Conservation (phyloP, 2,797 vertebrate species). For the Poecile montanus region DNA sequence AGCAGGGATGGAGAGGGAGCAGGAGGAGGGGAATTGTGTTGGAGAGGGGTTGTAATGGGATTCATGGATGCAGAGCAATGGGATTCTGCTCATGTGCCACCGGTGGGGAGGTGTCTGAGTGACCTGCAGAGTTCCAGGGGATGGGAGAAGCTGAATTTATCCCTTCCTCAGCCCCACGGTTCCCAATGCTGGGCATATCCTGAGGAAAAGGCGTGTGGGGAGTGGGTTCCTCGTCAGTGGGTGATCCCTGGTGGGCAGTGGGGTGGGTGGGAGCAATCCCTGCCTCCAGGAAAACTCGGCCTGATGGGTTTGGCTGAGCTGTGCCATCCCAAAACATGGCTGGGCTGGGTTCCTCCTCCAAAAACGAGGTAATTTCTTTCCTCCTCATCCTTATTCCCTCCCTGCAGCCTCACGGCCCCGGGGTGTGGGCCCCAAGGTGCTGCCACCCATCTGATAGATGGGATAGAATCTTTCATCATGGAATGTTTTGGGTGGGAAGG, state of each 20-base stretch:
- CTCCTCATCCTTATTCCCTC: neutral
- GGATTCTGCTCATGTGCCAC: accelerated
- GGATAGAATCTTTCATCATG: no score
- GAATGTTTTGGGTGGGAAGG: neutral
- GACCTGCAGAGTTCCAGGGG: neutral
- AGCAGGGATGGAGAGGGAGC: neutral
- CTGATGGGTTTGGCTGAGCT: neutral
- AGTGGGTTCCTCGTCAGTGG: accelerated
- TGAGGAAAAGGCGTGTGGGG: accelerated
- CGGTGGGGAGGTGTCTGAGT: accelerated
- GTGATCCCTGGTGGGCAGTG: neutral
- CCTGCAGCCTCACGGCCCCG: accelerated
- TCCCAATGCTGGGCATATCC: neutral
- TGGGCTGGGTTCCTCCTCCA: neutral
- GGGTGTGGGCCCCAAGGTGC: accelerated
- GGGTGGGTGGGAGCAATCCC: neutral
- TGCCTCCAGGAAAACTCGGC: accelerated
- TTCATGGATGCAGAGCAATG: accelerated
- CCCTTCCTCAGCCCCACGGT: neutral
- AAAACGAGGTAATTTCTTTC: neutral
- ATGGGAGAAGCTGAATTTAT: neutral
- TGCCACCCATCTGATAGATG: neutral
- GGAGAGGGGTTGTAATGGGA: accelerated
- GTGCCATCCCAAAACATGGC: accelerated
- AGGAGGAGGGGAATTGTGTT: neutral